Percentiles rank a stretch among this genome's conserved stretches.
phyloP scores from a whole-genome alignment of 2,888 invertebrate genomes.

The Drosophila tripunctata region DNA sequence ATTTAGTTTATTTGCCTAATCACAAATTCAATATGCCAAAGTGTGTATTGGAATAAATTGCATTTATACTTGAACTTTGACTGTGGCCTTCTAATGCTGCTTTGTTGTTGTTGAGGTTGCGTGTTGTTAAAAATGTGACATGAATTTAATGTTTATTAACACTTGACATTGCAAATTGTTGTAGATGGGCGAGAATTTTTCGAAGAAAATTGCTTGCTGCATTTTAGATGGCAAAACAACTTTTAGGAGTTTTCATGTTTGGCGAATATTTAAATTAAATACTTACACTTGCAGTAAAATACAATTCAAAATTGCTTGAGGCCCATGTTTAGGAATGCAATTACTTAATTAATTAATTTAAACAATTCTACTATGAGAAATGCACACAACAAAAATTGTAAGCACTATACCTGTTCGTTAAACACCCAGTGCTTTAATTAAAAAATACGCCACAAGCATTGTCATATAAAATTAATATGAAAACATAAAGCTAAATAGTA shows the following conservation, averaged over 20 bases:
- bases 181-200: conserved; percentile 31
- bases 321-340: not conserved
- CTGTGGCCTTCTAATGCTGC: conserved; percentile 21
- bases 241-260: conserved; percentile 15
- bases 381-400: too few relatives aligned
- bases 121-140: conserved; percentile 19
- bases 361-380: too few relatives aligned
- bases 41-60: conserved; percentile 77
- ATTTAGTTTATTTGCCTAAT: conserved; percentile 77
- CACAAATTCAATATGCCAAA: conserved; percentile 79
- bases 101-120: conserved; percentile 2
- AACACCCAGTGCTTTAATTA: too few relatives aligned
- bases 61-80: conserved; percentile 49
- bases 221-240: conserved; percentile 54
- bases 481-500: conserved; percentile 26
- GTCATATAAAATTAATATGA: conserved; percentile 10
- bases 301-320: not conserved
- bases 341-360: not conserved
- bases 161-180: conserved; percentile 31
- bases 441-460: not conserved
- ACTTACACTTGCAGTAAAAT: not conserved
- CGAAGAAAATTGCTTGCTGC: conserved; percentile 61
- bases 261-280: conserved; percentile 38
- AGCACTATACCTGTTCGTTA: too few relatives aligned
- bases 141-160: conserved; percentile 53